Percentiles rank a stretch among this genome's conserved stretches.
These are phyloP conservation scores for Lysandra bellargus DNA, from an alignment of 2,888 invertebrate genomes.

Conservation along the genomic window DNA sequence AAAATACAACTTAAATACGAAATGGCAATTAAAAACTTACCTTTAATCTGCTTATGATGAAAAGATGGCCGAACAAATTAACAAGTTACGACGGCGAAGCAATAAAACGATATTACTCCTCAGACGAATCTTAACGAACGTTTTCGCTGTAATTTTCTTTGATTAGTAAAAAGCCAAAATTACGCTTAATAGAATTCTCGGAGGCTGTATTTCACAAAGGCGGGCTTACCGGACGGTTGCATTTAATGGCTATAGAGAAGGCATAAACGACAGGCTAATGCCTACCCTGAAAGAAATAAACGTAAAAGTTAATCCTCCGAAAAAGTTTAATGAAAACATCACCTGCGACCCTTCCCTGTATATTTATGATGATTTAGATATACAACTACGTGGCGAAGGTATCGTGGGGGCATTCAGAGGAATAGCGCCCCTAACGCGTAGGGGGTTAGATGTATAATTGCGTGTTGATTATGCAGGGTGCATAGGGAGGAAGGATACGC, in stretches of 20 bases:
- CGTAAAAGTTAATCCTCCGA: constrained; percentile 61
- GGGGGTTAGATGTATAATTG: constrained; percentile 37
- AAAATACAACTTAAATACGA: background rate
- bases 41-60: background rate
- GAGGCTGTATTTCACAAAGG: constrained; percentile 23
- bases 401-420: constrained; percentile 22
- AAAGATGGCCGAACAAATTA: background rate
- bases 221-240: constrained; percentile 25
- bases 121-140: constrained; percentile 3
- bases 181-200: background rate
- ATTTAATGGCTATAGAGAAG: constrained; percentile 26
- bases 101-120: constrained; percentile 17
- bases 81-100: background rate
- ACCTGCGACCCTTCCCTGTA: constrained; percentile 55
- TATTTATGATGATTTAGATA: constrained; percentile 47
- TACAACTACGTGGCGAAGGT: constrained; percentile 39
- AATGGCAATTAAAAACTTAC: background rate
- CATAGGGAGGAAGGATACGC: constrained; percentile 50
- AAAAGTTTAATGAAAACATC: constrained; percentile 70
- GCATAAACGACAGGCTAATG: constrained; percentile 23
- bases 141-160: constrained; percentile 11
- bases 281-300: constrained; percentile 41
- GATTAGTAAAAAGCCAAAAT: constrained; percentile 15
- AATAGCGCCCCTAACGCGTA: constrained; percentile 35
- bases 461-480: constrained; percentile 38